Conservation (phyloP, 2,797 vertebrate genomes). For the Clarias laeviceps region DNA sequence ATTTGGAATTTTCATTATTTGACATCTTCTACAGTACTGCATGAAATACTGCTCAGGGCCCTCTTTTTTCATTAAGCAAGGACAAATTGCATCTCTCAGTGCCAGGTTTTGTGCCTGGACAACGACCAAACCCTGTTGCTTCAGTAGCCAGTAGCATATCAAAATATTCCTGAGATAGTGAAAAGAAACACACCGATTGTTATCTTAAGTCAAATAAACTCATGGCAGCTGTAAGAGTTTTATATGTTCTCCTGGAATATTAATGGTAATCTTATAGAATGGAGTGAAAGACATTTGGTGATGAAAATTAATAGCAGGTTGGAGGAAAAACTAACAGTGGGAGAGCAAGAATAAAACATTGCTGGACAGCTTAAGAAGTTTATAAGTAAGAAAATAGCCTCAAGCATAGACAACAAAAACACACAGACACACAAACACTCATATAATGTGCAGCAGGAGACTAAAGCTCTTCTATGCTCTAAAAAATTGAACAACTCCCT, state of each 20-base stretch:
- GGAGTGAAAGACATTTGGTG: constrained; percentile 49
- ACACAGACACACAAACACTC: constrained; percentile 39
- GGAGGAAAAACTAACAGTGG: constrained; percentile 36
- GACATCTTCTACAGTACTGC: not conserved
- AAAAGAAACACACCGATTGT: constrained; percentile 16
- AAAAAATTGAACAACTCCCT: constrained; percentile 67
- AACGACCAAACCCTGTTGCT: not conserved
- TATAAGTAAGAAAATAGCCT: constrained; percentile 33
- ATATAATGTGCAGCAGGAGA: constrained; percentile 47
- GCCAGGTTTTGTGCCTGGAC: not conserved
- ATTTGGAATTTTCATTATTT: not conserved
- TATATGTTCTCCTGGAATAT: constrained; percentile 60
- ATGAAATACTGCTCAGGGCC: not conserved
- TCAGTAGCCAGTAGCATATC: constrained; percentile 7
- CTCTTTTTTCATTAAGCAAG: not conserved
- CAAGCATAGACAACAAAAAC: constrained; percentile 34
- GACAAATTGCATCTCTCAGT: not conserved
- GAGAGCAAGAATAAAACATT: constrained; percentile 46
- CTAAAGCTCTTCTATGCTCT: constrained; percentile 57
- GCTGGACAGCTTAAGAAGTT: constrained; percentile 16
- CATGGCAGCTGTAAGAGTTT: constrained; percentile 43
- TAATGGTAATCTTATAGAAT: constrained; percentile 55
- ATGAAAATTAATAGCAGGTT: constrained; percentile 48
- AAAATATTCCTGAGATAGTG: constrained; percentile 6
- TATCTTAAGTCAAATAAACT: constrained; percentile 53